These are phyloP conservation scores for Spodoptera picta DNA, from an alignment of 2,888 invertebrate genomes.

Conservation along the genomic window DNA sequence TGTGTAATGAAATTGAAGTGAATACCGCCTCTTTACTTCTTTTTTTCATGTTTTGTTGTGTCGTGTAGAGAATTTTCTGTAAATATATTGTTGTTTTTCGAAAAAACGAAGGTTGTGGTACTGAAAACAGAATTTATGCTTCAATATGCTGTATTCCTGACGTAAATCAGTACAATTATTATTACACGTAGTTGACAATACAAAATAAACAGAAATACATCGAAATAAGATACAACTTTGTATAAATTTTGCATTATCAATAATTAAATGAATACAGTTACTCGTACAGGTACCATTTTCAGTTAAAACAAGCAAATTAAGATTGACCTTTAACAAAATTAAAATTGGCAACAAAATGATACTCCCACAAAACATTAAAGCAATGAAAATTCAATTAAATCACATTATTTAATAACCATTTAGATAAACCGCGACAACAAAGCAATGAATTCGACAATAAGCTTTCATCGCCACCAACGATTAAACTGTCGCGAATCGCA, in stretches of 20 bases:
- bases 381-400: slow-evolving; percentile 54
- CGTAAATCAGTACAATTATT: too few species aligned
- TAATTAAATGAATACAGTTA: too few species aligned
- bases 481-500: slow-evolving; percentile 74
- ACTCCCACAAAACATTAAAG: slow-evolving; percentile 23
- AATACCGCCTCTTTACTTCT: too few species aligned
- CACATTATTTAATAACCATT: slow-evolving; percentile 56
- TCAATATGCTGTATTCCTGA: too few species aligned
- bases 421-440: slow-evolving; percentile 56
- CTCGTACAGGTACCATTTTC: too few species aligned
- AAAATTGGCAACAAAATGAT: slow-evolving; percentile 22
- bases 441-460: slow-evolving; percentile 59
- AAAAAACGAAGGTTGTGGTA: too few species aligned
- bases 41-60: background rate
- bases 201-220: too few species aligned
- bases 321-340: background rate
- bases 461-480: slow-evolving; percentile 60
- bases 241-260: too few species aligned
- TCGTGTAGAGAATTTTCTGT: background rate
- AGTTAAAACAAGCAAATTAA: too few species aligned
- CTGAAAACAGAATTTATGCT: too few species aligned
- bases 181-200: too few species aligned
- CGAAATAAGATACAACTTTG: too few species aligned
- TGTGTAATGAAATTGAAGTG: slow-evolving; percentile 54
- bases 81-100: background rate